A percentile compares a stretch with the other conserved stretches of the same genome.
Conservation (phyloP, 2,888 invertebrate genomes). For the Drosophila paramelanica region DNA sequence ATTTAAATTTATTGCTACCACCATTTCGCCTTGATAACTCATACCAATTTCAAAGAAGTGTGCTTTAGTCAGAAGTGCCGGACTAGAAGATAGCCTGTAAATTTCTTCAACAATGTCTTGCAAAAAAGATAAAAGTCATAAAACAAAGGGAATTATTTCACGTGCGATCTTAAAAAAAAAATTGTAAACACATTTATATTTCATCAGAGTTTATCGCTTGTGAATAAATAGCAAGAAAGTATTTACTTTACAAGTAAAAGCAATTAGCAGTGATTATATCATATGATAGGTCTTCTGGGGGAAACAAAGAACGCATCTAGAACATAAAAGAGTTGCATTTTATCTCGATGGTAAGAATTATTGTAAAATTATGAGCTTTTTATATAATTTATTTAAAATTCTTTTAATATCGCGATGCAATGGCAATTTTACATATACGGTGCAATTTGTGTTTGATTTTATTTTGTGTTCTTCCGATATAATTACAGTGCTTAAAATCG, state of each 20-base stretch:
- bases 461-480: slow-evolving; percentile 4
- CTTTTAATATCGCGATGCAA: slow-evolving; percentile 19
- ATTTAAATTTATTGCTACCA: too few relatives aligned
- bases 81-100: too few relatives aligned
- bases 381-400: slow-evolving; percentile 6
- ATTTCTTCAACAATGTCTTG: background rate
- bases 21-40: too few relatives aligned
- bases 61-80: too few relatives aligned
- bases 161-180: background rate
- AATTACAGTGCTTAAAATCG: slow-evolving; percentile 8
- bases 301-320: too few relatives aligned
- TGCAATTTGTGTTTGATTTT: background rate
- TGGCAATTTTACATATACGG: slow-evolving; percentile 4
- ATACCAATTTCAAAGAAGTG: too few relatives aligned
- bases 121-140: background rate
- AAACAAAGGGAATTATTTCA: background rate
- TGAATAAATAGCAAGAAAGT: too few relatives aligned
- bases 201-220: too few relatives aligned
- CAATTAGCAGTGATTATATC: too few relatives aligned
- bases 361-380: too few relatives aligned
- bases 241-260: too few relatives aligned
- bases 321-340: background rate
- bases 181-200: background rate
- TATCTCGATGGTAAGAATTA: background rate
- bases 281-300: too few relatives aligned